Conservation (phyloP, 2,113 vertebrate genomes). For the Colinus virginianus region DNA sequence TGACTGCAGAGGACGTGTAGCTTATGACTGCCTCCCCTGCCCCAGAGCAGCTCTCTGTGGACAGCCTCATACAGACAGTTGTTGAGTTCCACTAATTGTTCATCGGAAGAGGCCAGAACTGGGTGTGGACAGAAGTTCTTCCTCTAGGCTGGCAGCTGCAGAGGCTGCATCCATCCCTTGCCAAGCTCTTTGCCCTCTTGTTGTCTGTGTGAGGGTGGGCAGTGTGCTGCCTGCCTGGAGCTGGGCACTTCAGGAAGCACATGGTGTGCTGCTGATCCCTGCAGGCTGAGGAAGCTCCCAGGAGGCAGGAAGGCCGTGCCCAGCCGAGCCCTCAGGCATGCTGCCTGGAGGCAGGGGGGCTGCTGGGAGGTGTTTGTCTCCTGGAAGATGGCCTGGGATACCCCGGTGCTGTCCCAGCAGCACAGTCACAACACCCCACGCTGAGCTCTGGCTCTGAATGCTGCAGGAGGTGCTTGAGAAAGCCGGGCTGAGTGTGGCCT, state of each 20-base stretch:
- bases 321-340: accelerated
- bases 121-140: background rate
- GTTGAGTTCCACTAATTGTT: background rate
- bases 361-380: background rate
- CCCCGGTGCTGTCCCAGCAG: background rate
- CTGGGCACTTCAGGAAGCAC: background rate
- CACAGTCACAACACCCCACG: accelerated
- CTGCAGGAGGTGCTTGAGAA: background rate
- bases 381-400: background rate
- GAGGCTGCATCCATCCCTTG: background rate
- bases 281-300: background rate
- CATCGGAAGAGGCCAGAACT: background rate
- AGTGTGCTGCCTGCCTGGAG: accelerated
- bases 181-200: background rate
- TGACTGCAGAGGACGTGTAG: background rate
- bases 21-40: background rate
- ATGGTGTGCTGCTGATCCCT: background rate
- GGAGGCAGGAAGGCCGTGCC: background rate
- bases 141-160: background rate
- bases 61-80: background rate
- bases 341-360: background rate
- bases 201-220: accelerated
- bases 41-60: background rate
- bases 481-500: accelerated
- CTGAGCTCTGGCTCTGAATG: background rate